Base-by-base conservation (phyloP, 2,113 vertebrate genomes). In the Brienomyrus brachyistius region DNA sequence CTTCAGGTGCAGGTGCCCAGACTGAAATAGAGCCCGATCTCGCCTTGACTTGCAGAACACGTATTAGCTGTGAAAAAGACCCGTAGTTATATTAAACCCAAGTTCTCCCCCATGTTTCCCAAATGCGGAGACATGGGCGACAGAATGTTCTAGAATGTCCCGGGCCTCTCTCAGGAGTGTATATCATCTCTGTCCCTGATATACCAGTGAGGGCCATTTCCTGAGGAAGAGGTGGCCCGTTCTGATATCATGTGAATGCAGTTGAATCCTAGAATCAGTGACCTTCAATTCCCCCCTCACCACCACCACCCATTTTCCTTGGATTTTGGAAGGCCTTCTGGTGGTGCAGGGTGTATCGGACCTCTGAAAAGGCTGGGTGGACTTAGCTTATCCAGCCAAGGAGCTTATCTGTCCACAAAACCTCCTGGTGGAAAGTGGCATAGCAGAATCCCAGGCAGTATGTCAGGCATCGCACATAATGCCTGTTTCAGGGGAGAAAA, bases 321-420 rank as follows among this genome's bases (percentile, higher is more conserved):
- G 19, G 82, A 84, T 48, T n/a, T 45, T 9, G 1, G 43, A 84
- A 48, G 82, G 21, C 45, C 19, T 84, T 84, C 19, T 48, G 45
- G 82, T 84, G 21, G 7, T 23, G 19, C 82, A 43, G 82, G 82
- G 21, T 84, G 82, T 84, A 23, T 43, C 23, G 3, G 23, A 47
- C 43, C 45, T 45, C 82, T 47, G 82, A 84, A 23, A n/a, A 84
- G 82, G 45, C 82, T 48, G 82, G 21, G 9, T 47, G 45, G 82
- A 48, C 82, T 9, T 48, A n/a, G 85, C 51, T 87, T 54, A 54
- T 35, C 27, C 50, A 9, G 11, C 51, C n/a, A 35, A 35, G 50
- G 85, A 54, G 50, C 85, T 87, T 87, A 56, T 88, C 87, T 88
- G 52, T 88, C 54, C 54, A 45, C 19, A 51, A n/a, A 88, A 40